phyloP scores from a whole-genome alignment of 2,888 invertebrate species.

The Pristionchus japonicus region DNA sequence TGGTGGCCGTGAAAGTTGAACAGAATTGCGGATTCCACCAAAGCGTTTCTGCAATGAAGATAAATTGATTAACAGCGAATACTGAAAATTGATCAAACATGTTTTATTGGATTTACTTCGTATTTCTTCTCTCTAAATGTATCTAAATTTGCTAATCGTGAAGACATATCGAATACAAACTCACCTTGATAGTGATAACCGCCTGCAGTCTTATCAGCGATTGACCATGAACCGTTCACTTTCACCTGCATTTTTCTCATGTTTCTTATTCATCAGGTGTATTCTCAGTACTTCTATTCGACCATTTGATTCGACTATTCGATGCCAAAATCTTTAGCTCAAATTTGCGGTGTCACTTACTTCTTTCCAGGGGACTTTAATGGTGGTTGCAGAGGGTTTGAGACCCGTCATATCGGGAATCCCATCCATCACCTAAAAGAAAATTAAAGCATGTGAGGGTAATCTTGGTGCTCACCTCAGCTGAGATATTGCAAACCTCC shows the following conservation, averaged over 20 bases:
- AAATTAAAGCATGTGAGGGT: neutral
- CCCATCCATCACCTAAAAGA: slow-evolving; percentile 81
- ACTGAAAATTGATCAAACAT: too few species aligned
- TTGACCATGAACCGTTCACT: slow-evolving; percentile 91
- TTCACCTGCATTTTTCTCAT: too few species aligned
- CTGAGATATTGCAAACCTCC: slow-evolving; percentile 95
- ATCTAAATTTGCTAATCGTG: too few species aligned
- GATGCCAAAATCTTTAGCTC: too few species aligned
- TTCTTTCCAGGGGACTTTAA: slow-evolving; percentile 28
- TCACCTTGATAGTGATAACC: slow-evolving; percentile 83
- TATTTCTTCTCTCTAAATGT: neutral
- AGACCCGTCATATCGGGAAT: slow-evolving; percentile 73
- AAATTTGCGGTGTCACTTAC: slow-evolving; percentile 8
- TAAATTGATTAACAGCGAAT: too few species aligned
- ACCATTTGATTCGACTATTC: too few species aligned
- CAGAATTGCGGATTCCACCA: slow-evolving; percentile 94
- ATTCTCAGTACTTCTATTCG: too few species aligned
- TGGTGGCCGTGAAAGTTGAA: slow-evolving; percentile 86
- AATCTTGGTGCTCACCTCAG: slow-evolving; percentile 81
- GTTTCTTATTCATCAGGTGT: too few species aligned
- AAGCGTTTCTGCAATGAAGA: slow-evolving; percentile 83
- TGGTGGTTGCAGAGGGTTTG: neutral
- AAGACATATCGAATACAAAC: too few species aligned
- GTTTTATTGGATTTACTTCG: neutral
- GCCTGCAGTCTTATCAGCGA: slow-evolving; percentile 89